These are phyloP conservation scores for Eucera pruinosa DNA, from an alignment of 2,888 invertebrate genomes.

Conservation along the genomic window DNA sequence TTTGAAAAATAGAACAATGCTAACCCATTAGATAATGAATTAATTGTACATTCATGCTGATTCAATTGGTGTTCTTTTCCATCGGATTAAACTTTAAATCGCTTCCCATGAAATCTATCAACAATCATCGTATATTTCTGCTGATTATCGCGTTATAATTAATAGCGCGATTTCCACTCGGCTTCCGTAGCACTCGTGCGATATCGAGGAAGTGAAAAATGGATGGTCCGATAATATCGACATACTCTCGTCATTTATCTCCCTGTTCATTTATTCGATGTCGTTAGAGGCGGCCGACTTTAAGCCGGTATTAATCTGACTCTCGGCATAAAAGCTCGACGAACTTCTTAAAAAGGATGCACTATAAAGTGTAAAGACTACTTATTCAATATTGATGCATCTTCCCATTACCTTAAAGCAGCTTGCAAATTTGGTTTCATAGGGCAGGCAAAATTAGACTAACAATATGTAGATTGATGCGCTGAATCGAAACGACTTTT, in stretches of 20 bases:
- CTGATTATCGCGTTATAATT: constrained; percentile 65
- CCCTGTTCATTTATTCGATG: constrained; percentile 64
- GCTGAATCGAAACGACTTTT: too few relatives aligned
- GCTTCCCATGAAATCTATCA: constrained; percentile 32
- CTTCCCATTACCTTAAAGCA: constrained; percentile 1
- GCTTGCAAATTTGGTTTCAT: neutral
- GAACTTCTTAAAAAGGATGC: constrained; percentile 20
- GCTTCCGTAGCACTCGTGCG: constrained; percentile 31
- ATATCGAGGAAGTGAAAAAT: constrained; percentile 68
- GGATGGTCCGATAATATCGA: constrained; percentile 67
- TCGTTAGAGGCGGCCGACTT: constrained; percentile 60
- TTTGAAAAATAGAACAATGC: constrained; percentile 15
- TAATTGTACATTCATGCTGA: constrained; percentile 24
- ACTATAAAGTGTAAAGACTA: constrained; percentile 39
- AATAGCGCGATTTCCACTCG: constrained; percentile 59
- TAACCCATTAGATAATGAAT: neutral
- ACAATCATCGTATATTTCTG: constrained; percentile 57
- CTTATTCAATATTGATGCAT: constrained; percentile 51
- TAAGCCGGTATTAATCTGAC: constrained; percentile 61
- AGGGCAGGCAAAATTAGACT: neutral
- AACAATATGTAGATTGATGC: too few relatives aligned
- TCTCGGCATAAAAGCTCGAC: constrained; percentile 14
- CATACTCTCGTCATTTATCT: constrained; percentile 66
- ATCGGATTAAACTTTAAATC: constrained; percentile 33
- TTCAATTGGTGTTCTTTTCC: constrained; percentile 22